phyloP scores from a whole-genome alignment of 2,888 invertebrate genomes.

The Drosophila formosana region DNA sequence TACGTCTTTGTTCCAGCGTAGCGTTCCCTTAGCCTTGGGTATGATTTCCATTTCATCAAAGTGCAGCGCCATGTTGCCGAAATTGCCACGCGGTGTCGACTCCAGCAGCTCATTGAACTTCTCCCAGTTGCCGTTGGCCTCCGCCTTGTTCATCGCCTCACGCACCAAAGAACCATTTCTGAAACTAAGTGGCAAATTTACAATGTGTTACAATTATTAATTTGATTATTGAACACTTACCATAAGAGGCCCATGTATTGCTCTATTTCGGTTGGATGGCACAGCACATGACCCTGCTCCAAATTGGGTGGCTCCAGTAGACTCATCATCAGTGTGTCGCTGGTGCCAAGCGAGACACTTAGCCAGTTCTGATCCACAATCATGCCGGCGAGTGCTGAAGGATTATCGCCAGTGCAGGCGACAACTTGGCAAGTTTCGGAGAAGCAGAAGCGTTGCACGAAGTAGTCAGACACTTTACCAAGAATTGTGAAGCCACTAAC shows the following conservation, averaged over 20 bases:
- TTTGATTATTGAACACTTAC: constrained; percentile 84
- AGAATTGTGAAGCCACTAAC: constrained; percentile 90
- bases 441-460: constrained; percentile 94
- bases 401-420: constrained; percentile 98
- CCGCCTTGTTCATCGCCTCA: constrained; percentile 91
- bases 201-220: neutral
- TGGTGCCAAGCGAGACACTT: constrained; percentile 96
- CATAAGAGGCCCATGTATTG: constrained; percentile 96
- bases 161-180: constrained; percentile 97
- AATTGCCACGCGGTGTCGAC: constrained; percentile 95
- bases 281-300: constrained; percentile 93
- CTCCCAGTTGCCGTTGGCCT: constrained; percentile 93
- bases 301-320: constrained; percentile 89
- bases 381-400: constrained; percentile 94
- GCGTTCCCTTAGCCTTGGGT: constrained; percentile 87
- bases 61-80: constrained; percentile 91
- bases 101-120: constrained; percentile 92
- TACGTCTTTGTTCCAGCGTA: constrained; percentile 89
- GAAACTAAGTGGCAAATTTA: constrained; percentile 86
- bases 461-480: constrained; percentile 92
- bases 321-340: constrained; percentile 95
- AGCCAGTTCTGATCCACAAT: constrained; percentile 92
- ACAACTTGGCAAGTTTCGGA: constrained; percentile 91
- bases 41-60: constrained; percentile 88
- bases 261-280: constrained; percentile 92